Evolutionary conservation across 2,888 invertebrate species (phyloP).

Genomic region (Sphaerophoria rueppellii): DNA sequence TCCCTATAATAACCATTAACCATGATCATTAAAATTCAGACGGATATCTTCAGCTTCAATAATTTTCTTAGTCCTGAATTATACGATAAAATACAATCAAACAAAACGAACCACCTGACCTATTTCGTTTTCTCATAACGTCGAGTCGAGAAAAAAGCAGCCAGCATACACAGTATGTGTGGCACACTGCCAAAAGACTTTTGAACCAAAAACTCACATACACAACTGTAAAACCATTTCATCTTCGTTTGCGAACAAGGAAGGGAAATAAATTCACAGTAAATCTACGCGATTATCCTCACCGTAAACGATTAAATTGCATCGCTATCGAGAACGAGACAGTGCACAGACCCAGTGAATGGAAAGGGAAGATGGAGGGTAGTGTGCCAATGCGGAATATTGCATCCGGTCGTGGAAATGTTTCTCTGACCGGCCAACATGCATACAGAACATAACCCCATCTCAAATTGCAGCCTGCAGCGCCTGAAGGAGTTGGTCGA

Average conservation of each 20-base stretch:
- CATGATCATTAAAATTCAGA: slow-evolving; percentile 45
- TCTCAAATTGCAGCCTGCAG: neutral
- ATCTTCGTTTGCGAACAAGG: slow-evolving; percentile 20
- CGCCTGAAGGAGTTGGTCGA: neutral
- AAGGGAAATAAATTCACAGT: slow-evolving; percentile 41
- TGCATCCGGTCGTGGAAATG: slow-evolving; percentile 31
- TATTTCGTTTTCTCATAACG: slow-evolving; percentile 22
- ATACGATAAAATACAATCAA: slow-evolving; percentile 29
- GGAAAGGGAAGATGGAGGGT: neutral
- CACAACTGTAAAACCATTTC: slow-evolving; percentile 12
- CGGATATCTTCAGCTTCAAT: slow-evolving; percentile 15
- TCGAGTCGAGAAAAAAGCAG: neutral
- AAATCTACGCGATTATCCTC: slow-evolving; percentile 60
- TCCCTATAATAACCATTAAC: neutral
- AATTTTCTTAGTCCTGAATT: neutral
- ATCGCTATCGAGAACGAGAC: slow-evolving; percentile 37
- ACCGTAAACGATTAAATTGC: slow-evolving; percentile 62
- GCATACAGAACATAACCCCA: too few relatives aligned
- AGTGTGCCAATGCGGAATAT: slow-evolving; percentile 12
- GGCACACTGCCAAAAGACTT: slow-evolving; percentile 48
- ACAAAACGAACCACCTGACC: slow-evolving; percentile 46
- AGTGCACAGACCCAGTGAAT: neutral
- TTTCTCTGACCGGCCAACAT: neutral
- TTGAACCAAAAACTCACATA: neutral
- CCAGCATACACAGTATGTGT: slow-evolving; percentile 10